Evolutionary conservation across 1,140 invertebrate genomes (phyloP).

Genomic region (Alviniconcha marisindica): DNA sequence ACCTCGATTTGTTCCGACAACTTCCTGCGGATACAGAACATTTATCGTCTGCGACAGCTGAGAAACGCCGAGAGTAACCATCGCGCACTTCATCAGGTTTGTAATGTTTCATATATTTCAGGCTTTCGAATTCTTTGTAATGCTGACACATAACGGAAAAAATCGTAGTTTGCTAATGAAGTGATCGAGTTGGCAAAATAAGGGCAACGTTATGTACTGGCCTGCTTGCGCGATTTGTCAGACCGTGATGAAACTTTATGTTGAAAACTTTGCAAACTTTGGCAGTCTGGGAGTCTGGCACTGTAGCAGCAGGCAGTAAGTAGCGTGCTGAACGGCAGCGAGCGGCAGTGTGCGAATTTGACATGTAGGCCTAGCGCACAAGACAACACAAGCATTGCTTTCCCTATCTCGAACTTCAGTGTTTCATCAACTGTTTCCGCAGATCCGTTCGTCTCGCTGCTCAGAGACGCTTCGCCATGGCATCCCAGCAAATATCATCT

Average conservation of each 20-base stretch:
- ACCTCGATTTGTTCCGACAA: neutral
- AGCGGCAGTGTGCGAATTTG: neutral
- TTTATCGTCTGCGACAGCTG: slow-evolving; percentile 18
- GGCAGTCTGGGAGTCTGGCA: no score
- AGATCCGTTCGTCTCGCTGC: neutral
- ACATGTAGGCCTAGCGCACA: neutral
- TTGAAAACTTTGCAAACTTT: no score
- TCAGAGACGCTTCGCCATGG: slow-evolving; percentile 29
- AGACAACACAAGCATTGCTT: neutral
- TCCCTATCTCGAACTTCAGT: neutral
- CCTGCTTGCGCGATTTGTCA: no score
- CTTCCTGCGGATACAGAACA: neutral
- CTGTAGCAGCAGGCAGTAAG: no score
- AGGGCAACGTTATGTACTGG: no score
- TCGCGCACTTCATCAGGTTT: neutral
- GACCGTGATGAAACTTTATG: no score
- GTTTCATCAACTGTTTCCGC: neutral
- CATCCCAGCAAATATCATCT: slow-evolving; percentile 59
- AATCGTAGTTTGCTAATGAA: no score
- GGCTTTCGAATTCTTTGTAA: no score
- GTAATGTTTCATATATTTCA: no score
- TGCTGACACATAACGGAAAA: no score
- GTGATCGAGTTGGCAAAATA: no score
- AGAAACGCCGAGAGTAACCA: neutral
- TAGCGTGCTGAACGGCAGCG: no score